Evolutionary conservation across 1,140 invertebrate genomes (phyloP).

Genomic region (Druon quercuslanigerum): DNA sequence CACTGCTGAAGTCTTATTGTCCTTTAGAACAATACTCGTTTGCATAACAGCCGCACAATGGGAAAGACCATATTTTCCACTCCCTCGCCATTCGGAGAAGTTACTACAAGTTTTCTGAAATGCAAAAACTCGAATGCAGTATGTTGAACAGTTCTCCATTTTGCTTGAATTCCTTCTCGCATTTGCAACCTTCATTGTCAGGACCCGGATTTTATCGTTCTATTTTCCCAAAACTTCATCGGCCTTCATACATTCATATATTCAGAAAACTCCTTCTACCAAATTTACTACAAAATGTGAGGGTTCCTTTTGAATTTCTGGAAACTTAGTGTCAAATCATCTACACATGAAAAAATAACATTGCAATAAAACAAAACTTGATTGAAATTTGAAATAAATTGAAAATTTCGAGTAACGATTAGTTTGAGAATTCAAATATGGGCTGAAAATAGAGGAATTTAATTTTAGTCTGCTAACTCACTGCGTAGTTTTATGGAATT

Average conservation of each 20-base stretch:
- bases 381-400: background rate
- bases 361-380: background rate
- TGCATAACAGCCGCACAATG: constrained; percentile 3
- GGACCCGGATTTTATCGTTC: background rate
- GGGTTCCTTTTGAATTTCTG: too few species aligned
- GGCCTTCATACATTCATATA: background rate
- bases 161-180: constrained; percentile 5
- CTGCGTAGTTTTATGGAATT: background rate
- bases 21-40: background rate
- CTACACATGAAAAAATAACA: too few species aligned
- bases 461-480: background rate
- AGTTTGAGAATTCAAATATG: background rate
- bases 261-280: too few species aligned
- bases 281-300: too few species aligned
- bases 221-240: constrained; percentile 10
- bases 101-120: constrained; percentile 22
- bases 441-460: constrained; percentile 9
- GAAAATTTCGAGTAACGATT: background rate
- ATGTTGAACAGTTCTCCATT: background rate
- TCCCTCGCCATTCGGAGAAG: constrained; percentile 7
- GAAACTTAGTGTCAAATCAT: background rate
- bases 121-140: constrained; percentile 4
- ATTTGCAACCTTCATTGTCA: constrained; percentile 14
- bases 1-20: constrained; percentile 10
- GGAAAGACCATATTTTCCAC: constrained; percentile 19